Percentiles rank a stretch among this genome's conserved stretches.
Evolutionary conservation across 2,888 invertebrate species (phyloP).

Genomic region (Ypsolopha scabrella): DNA sequence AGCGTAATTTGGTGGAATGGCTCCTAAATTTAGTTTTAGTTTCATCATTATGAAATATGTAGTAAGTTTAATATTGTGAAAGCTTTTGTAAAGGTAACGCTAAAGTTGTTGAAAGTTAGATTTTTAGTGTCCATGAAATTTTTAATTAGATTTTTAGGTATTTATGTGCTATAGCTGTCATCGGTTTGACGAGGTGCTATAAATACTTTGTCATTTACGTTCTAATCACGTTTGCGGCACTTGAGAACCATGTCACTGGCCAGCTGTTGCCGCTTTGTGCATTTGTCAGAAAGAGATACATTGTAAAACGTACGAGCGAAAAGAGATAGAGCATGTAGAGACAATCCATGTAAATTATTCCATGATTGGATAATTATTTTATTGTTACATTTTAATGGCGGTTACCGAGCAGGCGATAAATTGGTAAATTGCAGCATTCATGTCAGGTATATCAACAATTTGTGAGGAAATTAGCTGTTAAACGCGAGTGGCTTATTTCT

Average conservation of each 20-base stretch:
- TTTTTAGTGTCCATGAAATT: not conserved
- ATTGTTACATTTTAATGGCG: conserved; percentile 60
- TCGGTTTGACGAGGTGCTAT: not conserved
- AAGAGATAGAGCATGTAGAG: conserved; percentile 26
- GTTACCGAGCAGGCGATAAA: not conserved
- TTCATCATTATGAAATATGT: too few species aligned
- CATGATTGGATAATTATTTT: conserved; percentile 69
- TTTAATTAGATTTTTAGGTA: too few species aligned
- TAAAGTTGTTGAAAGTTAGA: too few species aligned
- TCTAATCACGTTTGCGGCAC: not conserved
- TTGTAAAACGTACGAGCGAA: conserved; percentile 12
- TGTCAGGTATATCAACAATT: not conserved
- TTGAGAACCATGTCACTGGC: not conserved
- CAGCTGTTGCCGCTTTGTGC: conserved; percentile 25
- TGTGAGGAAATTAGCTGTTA: not conserved
- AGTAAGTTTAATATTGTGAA: too few species aligned
- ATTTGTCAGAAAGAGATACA: conserved; percentile 21
- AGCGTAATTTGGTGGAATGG: too few species aligned
- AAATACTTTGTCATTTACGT: not conserved
- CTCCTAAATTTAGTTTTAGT: too few species aligned
- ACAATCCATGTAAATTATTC: conserved; percentile 57
- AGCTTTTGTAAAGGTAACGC: too few species aligned
- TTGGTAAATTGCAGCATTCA: not conserved
- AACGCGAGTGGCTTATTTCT: not conserved
- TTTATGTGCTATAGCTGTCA: not conserved